Evolutionary conservation across 1,140 invertebrate species (phyloP).

Genomic region (Caligus rogercresseyi): DNA sequence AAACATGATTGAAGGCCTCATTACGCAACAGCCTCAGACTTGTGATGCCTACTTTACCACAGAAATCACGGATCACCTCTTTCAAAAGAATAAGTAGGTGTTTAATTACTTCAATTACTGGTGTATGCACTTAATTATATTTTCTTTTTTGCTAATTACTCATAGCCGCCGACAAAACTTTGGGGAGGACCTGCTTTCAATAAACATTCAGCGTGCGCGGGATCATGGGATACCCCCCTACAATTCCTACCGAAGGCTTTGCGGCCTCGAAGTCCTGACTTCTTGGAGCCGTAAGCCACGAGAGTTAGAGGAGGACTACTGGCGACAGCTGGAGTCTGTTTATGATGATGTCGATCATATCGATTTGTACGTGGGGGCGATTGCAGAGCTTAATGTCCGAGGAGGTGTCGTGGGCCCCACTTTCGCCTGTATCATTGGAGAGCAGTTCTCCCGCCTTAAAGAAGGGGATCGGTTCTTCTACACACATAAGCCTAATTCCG

Average conservation of each 20-base stretch:
- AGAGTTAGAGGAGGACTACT: conserved; percentile 20
- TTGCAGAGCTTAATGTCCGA: conserved; percentile 28
- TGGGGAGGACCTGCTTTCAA: conserved; percentile 33
- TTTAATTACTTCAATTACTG: too few relatives aligned
- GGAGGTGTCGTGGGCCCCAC: conserved; percentile 32
- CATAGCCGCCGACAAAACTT: conserved; percentile 7
- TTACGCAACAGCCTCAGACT: conserved; percentile 49
- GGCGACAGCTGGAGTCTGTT: conserved; percentile 10
- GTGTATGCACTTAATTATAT: too few relatives aligned
- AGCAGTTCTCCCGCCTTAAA: conserved; percentile 45
- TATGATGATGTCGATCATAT: conserved; percentile 24
- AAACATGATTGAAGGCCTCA: conserved; percentile 29
- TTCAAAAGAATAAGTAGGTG: conserved; percentile 32
- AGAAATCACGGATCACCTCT: conserved; percentile 36
- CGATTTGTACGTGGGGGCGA: conserved; percentile 27
- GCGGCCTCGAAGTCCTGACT: conserved; percentile 21
- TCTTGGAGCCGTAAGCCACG: conserved; percentile 21
- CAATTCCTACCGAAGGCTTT: conserved; percentile 31
- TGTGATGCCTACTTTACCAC: conserved; percentile 33
- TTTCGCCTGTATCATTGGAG: conserved; percentile 33
- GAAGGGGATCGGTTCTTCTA: conserved; percentile 60
- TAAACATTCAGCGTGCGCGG: conserved; percentile 42
- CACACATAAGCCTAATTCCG: conserved; percentile 28
- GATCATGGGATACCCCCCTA: conserved; percentile 46
- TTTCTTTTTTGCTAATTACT: not conserved